These are phyloP conservation scores for Bembecia ichneumoniformis DNA, from an alignment of 2,888 invertebrate genomes.

Conservation along the genomic window DNA sequence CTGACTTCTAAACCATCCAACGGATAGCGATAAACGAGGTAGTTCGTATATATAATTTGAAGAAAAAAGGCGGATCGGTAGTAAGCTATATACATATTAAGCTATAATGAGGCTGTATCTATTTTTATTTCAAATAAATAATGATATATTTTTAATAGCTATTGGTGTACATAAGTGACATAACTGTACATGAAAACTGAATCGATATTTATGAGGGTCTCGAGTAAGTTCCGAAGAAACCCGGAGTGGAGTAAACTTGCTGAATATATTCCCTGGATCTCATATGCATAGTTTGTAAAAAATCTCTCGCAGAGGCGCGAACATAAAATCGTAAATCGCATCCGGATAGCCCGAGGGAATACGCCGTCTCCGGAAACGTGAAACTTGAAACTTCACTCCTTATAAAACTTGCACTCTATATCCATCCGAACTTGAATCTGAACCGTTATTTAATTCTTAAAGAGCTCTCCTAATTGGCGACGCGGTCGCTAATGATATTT, in stretches of 20 bases:
- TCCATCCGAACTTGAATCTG: conserved; percentile 10
- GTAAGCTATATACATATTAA: no score
- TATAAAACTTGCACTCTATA: conserved; percentile 16
- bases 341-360: conserved; percentile 26
- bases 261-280: conserved; percentile 24
- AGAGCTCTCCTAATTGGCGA: background rate
- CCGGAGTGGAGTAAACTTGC: conserved; percentile 18
- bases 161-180: no score
- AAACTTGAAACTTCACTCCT: conserved; percentile 11
- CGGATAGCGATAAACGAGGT: no score
- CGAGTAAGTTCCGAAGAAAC: conserved; percentile 14
- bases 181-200: no score
- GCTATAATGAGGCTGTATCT: no score
- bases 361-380: background rate
- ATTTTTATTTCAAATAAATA: no score
- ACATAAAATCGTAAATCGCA: conserved; percentile 36
- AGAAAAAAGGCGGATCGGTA: no score
- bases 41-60: no score
- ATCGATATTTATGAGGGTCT: conserved; percentile 36
- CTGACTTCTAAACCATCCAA: no score
- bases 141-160: no score
- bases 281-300: conserved; percentile 50
- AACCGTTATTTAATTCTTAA: background rate
- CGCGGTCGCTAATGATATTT: no score
- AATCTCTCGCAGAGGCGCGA: conserved; percentile 35